Evolutionary conservation across 2,113 vertebrate genomes (phyloP).

Genomic region (Microcebus jonahi): DNA sequence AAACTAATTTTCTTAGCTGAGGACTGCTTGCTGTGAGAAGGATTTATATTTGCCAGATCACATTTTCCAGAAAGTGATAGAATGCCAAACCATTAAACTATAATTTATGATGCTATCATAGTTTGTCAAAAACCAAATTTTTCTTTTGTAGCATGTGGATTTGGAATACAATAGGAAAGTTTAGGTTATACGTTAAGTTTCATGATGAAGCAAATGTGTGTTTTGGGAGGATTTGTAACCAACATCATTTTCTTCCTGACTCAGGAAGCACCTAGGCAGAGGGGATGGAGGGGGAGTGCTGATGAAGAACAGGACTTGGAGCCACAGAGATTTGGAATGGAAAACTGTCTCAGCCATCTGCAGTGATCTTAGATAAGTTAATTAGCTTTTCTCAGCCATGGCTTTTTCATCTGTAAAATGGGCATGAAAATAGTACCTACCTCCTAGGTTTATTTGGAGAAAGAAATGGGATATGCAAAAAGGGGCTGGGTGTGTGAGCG

Average conservation of each 20-base stretch:
- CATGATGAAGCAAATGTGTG: not conserved
- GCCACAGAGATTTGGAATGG: not conserved
- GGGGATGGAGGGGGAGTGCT: not conserved
- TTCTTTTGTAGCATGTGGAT: not conserved
- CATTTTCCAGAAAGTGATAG: conserved; percentile 59
- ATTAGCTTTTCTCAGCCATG: conserved; percentile 8
- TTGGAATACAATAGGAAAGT: not conserved
- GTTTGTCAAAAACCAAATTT: conserved; percentile 39
- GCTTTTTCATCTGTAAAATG: conserved; percentile 12
- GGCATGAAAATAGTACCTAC: not conserved
- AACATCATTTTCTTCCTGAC: not conserved
- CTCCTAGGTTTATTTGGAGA: not conserved
- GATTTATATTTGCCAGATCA: conserved; percentile 56
- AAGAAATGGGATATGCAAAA: not conserved
- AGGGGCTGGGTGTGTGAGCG: not conserved
- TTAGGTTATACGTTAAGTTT: not conserved
- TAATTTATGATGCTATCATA: not conserved
- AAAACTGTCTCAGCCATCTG: not conserved
- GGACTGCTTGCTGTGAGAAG: conserved; percentile 72
- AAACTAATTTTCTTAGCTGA: conserved; percentile 74
- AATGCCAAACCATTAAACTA: conserved; percentile 46
- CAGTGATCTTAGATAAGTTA: not conserved
- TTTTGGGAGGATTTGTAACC: not conserved
- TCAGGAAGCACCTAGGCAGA: not conserved
- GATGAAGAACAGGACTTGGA: not conserved